Evolutionary conservation across 2,797 vertebrate species (phyloP).

Genomic region (Thripadectes ignobilis): DNA sequence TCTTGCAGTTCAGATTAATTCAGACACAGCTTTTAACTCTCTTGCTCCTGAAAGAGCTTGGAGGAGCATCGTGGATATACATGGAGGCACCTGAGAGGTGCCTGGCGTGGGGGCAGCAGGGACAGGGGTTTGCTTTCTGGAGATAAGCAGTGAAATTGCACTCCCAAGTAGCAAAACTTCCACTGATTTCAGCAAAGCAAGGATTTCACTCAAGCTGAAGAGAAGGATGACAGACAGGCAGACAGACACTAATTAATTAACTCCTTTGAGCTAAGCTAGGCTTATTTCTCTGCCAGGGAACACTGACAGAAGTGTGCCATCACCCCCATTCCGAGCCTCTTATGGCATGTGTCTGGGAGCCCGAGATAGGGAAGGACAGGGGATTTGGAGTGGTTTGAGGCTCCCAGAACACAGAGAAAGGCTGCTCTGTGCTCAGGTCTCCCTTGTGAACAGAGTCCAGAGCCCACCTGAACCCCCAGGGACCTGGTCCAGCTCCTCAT

Average conservation of each 20-base stretch:
- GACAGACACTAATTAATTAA: not conserved
- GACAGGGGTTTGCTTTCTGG: not conserved
- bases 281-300: not conserved
- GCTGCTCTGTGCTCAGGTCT: not conserved
- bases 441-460: not conserved
- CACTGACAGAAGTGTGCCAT: not conserved
- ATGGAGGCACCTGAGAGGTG: fast-evolving
- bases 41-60: not conserved
- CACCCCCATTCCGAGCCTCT: not conserved
- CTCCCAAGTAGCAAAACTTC: not conserved
- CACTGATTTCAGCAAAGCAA: not conserved
- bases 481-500: not conserved
- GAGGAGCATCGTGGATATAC: fast-evolving
- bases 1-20: slow-evolving; percentile 19
- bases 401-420: not conserved
- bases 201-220: not conserved
- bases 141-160: not conserved
- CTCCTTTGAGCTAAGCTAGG: not conserved
- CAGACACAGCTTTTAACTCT: slow-evolving; percentile 39
- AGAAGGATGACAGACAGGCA: not conserved
- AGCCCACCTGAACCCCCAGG: not conserved
- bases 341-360: not conserved
- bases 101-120: not conserved
- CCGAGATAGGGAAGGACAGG: not conserved
- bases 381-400: not conserved